A percentile compares a stretch with the other conserved stretches of the same genome.
Conservation (phyloP, 2,113 vertebrate genomes). For the Chaetops frenatus region DNA sequence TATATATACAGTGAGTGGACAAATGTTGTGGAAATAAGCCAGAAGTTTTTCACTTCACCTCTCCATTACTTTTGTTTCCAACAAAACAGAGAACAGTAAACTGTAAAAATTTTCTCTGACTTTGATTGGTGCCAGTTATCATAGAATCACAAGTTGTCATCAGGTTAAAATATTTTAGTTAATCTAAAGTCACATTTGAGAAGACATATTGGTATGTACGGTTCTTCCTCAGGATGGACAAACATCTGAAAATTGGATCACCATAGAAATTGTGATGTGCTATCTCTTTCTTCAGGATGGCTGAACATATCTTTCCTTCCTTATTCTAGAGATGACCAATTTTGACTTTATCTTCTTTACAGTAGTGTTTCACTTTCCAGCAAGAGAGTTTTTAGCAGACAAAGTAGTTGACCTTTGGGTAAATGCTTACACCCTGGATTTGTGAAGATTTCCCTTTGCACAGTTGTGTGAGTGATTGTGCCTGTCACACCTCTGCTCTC, state of each 20-base stretch:
- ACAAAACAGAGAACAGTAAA: neutral
- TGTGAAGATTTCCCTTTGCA: neutral
- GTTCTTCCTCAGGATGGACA: neutral
- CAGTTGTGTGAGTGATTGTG: neutral
- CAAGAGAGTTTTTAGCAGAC: neutral
- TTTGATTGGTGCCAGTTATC: neutral
- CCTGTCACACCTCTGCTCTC: neutral
- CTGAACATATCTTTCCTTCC: neutral
- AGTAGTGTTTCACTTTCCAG: neutral
- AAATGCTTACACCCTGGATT: neutral
- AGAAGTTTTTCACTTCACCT: neutral
- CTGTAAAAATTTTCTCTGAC: neutral
- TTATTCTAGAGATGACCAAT: neutral
- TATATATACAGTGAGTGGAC: neutral
- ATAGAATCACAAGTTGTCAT: neutral
- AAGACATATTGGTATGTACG: rapidly evolving
- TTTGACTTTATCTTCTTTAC: neutral
- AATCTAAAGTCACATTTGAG: neutral
- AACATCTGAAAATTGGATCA: neutral
- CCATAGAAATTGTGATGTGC: neutral
- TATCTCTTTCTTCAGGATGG: neutral
- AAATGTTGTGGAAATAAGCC: neutral
- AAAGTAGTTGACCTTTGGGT: neutral
- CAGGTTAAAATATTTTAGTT: neutral
- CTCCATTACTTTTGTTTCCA: neutral